Conservation (phyloP, 2,888 invertebrate species). For the Drosophila macrospina region DNA sequence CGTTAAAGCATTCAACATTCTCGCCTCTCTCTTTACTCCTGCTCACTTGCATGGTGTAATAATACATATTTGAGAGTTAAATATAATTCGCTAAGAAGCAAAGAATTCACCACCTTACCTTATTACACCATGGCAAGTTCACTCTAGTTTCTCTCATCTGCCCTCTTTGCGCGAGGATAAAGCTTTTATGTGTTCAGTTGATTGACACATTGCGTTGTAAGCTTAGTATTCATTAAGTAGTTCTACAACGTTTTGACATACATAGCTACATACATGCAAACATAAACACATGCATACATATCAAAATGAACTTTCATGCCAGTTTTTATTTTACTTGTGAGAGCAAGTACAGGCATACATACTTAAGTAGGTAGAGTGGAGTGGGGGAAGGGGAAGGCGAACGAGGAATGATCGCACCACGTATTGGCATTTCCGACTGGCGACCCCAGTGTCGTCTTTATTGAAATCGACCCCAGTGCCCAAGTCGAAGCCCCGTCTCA, state of each 20-base stretch:
- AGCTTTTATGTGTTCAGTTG: conserved; percentile 9
- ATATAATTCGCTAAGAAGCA: not conserved
- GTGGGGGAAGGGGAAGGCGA: conserved; percentile 2
- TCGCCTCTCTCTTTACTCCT: not conserved
- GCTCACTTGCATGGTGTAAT: not conserved
- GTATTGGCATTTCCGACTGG: conserved; percentile 77
- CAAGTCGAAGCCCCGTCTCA: conserved; percentile 17
- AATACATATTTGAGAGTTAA: not conserved
- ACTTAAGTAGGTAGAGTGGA: conserved; percentile 27
- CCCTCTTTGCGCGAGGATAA: not conserved
- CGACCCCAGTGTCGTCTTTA: conserved; percentile 59
- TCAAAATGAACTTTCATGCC: conserved; percentile 16
- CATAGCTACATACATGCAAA: conserved; percentile 5
- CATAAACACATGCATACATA: not conserved
- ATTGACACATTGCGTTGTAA: conserved; percentile 14
- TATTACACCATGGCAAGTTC: not conserved
- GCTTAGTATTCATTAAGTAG: conserved; percentile 16
- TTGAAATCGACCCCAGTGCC: conserved; percentile 67
- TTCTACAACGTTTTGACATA: conserved; percentile 15
- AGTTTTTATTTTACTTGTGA: conserved; percentile 11
- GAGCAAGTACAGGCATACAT: conserved; percentile 3
- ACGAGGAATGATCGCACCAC: conserved; percentile 28
- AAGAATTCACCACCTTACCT: not conserved
- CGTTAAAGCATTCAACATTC: not conserved
- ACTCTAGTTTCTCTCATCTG: not conserved